Base-by-base conservation (phyloP, 1,140 invertebrate genomes). In the Magallana gigas region DNA sequence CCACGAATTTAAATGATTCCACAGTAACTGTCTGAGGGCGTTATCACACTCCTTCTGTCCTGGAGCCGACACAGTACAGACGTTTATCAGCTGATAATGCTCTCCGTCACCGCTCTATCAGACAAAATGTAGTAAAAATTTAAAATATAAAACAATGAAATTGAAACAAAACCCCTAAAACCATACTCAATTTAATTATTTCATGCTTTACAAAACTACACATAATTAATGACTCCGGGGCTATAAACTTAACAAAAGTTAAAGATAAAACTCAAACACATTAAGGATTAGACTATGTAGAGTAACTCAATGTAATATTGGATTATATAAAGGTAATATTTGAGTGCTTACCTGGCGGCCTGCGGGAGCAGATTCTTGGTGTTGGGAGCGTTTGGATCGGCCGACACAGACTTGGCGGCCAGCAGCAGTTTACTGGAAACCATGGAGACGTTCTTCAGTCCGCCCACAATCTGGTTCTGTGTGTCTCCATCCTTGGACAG, bases 1-100 rank as follows among this genome's bases (percentile, higher is more conserved):
- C n/a, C n/a, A n/a, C n/a, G n/a, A n/a, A n/a, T n/a, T n/a, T n/a
- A n/a, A 82, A 48, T 82, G 80, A 97, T 97, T n/a, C n/a, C n/a
- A n/a, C 93, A 98, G 96, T 88, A 99, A 99, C 93, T 97, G 97
- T 85, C 98, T 96, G n/a, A 99, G 97, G 2, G 99, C 98, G 93
- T 98, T 98, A 93, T 99, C 98, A 94, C 98, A 99, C 93, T 99
- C 99, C 93, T 98, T 98, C 95, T 99, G 98, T 0, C 98, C 97
- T 90, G 94, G 98, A 0, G 97, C 97, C 1, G 97, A 97, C 68
- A 96, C 97, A 5, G 97, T 97, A 94, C 97, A 98, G 82, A 97
- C 96, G 94, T 97, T 97, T n/a, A 98, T 97, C 62, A 99, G 95
- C 90, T 97, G 96, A 94, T 99, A 87, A 99, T 98, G 92, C 97